A percentile compares a stretch with the other conserved stretches of the same genome.
These are phyloP conservation scores for Rhingia campestris DNA, from an alignment of 2,888 invertebrate species.

Conservation along the genomic window DNA sequence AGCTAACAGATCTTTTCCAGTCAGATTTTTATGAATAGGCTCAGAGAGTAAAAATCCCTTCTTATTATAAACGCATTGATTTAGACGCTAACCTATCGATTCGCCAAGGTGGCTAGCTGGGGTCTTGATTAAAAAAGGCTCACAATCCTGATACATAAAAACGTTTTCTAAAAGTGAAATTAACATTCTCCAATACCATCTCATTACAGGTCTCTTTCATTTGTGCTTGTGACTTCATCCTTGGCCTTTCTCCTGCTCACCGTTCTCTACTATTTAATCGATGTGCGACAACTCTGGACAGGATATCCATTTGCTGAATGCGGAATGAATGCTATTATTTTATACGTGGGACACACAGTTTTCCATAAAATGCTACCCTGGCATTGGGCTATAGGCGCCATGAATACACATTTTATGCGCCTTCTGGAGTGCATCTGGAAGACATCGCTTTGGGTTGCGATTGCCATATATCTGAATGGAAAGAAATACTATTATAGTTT, in stretches of 20 bases:
- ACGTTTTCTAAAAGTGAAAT: neutral
- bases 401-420: slow-evolving; percentile 89
- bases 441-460: slow-evolving; percentile 91
- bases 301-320: slow-evolving; percentile 95
- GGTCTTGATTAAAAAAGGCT: too few species aligned
- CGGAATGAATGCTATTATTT: slow-evolving; percentile 95
- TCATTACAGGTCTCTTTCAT: slow-evolving; percentile 87
- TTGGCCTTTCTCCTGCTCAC: slow-evolving; percentile 90
- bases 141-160: neutral
- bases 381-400: slow-evolving; percentile 88
- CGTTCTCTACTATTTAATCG: slow-evolving; percentile 90
- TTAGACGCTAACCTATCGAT: too few species aligned
- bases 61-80: too few species aligned
- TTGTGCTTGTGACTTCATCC: slow-evolving; percentile 91
- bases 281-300: slow-evolving; percentile 89
- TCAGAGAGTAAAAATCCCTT: too few species aligned
- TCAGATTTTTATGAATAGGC: too few species aligned
- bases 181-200: neutral
- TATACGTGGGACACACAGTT: slow-evolving; percentile 93
- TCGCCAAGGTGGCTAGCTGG: too few species aligned
- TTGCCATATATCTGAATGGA: slow-evolving; percentile 90
- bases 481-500: slow-evolving; percentile 84
- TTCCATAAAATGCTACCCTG: slow-evolving; percentile 91
- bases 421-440: slow-evolving; percentile 92
- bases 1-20: too few species aligned